Conservation (phyloP, 2,888 invertebrate genomes). For the Patella ulyssiponensis region DNA sequence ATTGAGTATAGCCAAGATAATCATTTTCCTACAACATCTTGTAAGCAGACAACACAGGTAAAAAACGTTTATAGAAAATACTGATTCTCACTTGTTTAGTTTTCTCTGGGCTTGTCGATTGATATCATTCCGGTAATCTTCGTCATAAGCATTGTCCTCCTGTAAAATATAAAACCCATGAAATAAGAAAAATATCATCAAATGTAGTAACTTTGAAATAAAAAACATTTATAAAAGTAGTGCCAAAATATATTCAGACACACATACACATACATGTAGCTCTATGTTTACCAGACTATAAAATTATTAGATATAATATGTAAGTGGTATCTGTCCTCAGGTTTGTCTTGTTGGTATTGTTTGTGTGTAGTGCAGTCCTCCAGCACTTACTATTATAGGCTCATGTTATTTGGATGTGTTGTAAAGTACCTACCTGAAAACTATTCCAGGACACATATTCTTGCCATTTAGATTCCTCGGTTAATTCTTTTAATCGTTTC, state of each 20-base stretch:
- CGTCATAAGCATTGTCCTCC: constrained; percentile 37
- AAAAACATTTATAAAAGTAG: too few relatives aligned
- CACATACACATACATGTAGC: neutral
- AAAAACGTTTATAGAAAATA: too few relatives aligned
- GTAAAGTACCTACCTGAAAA: constrained; percentile 34
- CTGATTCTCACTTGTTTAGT: constrained; percentile 24
- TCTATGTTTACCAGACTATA: neutral
- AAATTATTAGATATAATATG: neutral
- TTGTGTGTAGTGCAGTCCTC: too few relatives aligned
- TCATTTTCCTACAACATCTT: too few relatives aligned
- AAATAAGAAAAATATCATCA: neutral
- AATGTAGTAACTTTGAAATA: too few relatives aligned
- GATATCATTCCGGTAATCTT: constrained; percentile 19
- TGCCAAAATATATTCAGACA: neutral
- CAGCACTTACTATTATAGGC: neutral
- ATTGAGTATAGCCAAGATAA: too few relatives aligned
- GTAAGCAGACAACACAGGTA: too few relatives aligned
- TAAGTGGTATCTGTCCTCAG: neutral
- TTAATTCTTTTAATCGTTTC: constrained; percentile 37
- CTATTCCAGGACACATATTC: constrained; percentile 35
- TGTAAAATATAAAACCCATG: constrained; percentile 20
- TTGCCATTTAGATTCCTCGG: constrained; percentile 36
- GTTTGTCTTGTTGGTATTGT: too few relatives aligned
- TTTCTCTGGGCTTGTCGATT: constrained; percentile 29
- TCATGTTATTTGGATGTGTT: neutral